These are phyloP conservation scores for Brachystomella parvula DNA, from an alignment of 1,140 invertebrate species.

Conservation along the genomic window DNA sequence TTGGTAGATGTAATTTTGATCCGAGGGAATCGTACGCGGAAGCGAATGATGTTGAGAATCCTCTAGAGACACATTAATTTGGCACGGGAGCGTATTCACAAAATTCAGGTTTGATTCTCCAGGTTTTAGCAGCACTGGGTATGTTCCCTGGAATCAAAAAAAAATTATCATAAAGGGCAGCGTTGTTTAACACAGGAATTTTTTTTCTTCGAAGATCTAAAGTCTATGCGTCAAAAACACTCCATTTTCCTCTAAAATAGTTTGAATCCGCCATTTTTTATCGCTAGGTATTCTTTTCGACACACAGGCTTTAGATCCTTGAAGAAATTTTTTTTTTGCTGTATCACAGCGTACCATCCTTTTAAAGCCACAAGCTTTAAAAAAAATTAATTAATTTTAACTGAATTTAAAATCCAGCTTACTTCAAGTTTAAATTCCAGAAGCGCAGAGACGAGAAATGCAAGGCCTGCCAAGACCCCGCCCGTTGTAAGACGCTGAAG, in stretches of 20 bases:
- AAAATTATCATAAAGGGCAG: too few species aligned
- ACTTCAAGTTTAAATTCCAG: conserved; percentile 69
- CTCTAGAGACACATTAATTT: background rate
- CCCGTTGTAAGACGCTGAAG: conserved; percentile 66
- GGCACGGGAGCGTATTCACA: conserved; percentile 51
- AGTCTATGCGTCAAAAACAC: too few species aligned
- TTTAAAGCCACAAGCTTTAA: too few species aligned
- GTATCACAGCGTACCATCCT: too few species aligned
- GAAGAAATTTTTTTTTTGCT: too few species aligned
- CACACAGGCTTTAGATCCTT: too few species aligned
- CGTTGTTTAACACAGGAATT: too few species aligned
- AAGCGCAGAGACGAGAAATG: conserved; percentile 81
- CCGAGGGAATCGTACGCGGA: background rate
- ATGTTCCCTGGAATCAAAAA: conserved; percentile 52
- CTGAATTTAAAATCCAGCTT: background rate
- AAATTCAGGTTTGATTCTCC: conserved; percentile 59
- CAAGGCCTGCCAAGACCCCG: conserved; percentile 68
- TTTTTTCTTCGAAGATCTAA: too few species aligned
- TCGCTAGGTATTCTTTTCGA: too few species aligned
- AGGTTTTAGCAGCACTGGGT: conserved; percentile 54
- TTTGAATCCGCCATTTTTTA: too few species aligned
- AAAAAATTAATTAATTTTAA: background rate
- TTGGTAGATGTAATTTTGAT: too few species aligned
- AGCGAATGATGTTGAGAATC: background rate
- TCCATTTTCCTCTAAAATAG: too few species aligned